These are phyloP conservation scores for Venustoraphidia nigricollis DNA, from an alignment of 2,888 invertebrate species.

Conservation along the genomic window DNA sequence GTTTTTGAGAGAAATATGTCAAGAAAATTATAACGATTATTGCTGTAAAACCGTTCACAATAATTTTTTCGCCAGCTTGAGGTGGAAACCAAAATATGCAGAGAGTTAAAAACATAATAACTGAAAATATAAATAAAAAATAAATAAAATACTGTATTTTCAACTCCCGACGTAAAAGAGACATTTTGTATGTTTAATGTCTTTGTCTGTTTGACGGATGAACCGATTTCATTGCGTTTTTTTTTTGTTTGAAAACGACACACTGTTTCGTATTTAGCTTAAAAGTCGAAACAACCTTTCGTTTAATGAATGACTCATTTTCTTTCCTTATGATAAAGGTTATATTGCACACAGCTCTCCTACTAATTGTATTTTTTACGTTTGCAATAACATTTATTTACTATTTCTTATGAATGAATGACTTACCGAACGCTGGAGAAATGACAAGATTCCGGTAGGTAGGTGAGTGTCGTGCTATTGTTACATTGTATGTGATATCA, in stretches of 20 bases:
- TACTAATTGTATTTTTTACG: too few species aligned
- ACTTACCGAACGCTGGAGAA: constrained; percentile 40
- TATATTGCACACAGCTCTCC: neutral
- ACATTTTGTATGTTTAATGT: too few species aligned
- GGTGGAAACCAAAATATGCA: constrained; percentile 49
- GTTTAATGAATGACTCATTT: too few species aligned
- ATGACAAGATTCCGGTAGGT: constrained; percentile 44
- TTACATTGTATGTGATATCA: constrained; percentile 32
- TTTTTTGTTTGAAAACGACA: neutral
- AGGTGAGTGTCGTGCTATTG: constrained; percentile 36
- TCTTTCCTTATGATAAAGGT: too few species aligned
- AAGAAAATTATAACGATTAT: constrained; percentile 44
- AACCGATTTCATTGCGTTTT: too few species aligned
- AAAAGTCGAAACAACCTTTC: too few species aligned
- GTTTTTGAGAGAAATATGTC: constrained; percentile 42
- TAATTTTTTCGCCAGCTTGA: constrained; percentile 46
- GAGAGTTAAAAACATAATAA: constrained; percentile 42
- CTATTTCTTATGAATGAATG: neutral
- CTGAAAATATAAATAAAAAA: constrained; percentile 21
- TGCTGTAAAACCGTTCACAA: constrained; percentile 40
- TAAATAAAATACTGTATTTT: too few species aligned
- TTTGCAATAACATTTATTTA: too few species aligned
- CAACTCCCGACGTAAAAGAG: too few species aligned
- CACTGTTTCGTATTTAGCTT: too few species aligned
- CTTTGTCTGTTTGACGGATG: too few species aligned